phyloP scores from a whole-genome alignment of 64 coral and sea anemone species.

The Montipora foliosa region DNA sequence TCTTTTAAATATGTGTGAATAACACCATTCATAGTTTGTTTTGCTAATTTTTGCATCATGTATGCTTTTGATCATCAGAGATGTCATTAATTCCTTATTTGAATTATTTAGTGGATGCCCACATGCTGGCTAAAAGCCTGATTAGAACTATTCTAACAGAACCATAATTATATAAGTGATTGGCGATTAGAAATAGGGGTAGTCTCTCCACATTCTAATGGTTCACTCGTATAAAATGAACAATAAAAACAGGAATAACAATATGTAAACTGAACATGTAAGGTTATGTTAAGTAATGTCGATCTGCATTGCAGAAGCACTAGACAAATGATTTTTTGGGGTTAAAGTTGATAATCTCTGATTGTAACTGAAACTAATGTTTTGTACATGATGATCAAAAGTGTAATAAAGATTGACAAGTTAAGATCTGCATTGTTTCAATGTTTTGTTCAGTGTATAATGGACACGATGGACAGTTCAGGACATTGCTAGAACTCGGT shows the following conservation, averaged over 20 bases:
- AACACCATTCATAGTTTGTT: too few relatives aligned
- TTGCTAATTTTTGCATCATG: too few relatives aligned
- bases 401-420: conserved; percentile 7
- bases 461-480: conserved; percentile 47
- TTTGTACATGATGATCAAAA: conserved; percentile 53
- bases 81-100: too few relatives aligned
- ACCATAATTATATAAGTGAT: too few relatives aligned
- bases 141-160: too few relatives aligned
- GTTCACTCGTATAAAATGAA: conserved; percentile 24
- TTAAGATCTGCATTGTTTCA: conserved; percentile 74
- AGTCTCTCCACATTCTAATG: too few relatives aligned
- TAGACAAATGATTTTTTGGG: conserved; percentile 67
- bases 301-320: conserved; percentile 47
- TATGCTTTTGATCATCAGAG: too few relatives aligned
- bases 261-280: conserved; percentile 52
- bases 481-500: conserved; percentile 52
- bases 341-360: conserved; percentile 60
- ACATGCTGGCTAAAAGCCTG: too few relatives aligned
- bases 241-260: conserved; percentile 21
- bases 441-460: conserved; percentile 58
- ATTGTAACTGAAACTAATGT: conserved; percentile 63
- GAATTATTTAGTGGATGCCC: too few relatives aligned
- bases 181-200: too few relatives aligned
- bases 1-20: too few relatives aligned
- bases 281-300: conserved; percentile 54